Evolutionary conservation across 2,113 vertebrate species (phyloP).

Genomic region (Hiodon tergisus): DNA sequence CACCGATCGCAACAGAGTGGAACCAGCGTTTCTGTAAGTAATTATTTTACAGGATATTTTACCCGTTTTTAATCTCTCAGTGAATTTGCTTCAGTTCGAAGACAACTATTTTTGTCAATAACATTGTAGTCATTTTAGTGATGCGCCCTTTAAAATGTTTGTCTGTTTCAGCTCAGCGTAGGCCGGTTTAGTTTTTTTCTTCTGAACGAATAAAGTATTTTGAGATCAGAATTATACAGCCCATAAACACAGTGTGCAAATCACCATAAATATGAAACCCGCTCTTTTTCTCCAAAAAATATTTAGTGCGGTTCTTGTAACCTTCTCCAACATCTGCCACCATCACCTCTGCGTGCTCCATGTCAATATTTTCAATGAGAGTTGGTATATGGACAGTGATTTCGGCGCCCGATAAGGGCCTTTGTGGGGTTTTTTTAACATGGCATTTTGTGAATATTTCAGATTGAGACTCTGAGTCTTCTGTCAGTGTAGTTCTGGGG

Average conservation of each 20-base stretch:
- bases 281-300: too few species aligned
- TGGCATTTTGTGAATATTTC: constrained; percentile 10
- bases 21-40: neutral
- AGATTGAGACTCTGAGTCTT: constrained; percentile 46
- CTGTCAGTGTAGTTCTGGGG: constrained; percentile 43
- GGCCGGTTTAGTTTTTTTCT: too few species aligned
- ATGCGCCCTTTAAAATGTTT: too few species aligned
- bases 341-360: neutral
- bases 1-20: neutral
- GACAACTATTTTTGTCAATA: too few species aligned
- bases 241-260: too few species aligned
- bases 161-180: too few species aligned
- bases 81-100: too few species aligned
- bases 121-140: too few species aligned
- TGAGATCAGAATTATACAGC: too few species aligned
- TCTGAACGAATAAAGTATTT: too few species aligned
- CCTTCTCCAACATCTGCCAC: neutral
- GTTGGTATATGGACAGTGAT: neutral
- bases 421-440: neutral
- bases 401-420: neutral
- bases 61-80: neutral
- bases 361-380: neutral
- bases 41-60: neutral
- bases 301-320: neutral
- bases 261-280: neutral